These are phyloP conservation scores for Malthinus seriepunctatus DNA, from an alignment of 2,888 invertebrate species.

Conservation along the genomic window DNA sequence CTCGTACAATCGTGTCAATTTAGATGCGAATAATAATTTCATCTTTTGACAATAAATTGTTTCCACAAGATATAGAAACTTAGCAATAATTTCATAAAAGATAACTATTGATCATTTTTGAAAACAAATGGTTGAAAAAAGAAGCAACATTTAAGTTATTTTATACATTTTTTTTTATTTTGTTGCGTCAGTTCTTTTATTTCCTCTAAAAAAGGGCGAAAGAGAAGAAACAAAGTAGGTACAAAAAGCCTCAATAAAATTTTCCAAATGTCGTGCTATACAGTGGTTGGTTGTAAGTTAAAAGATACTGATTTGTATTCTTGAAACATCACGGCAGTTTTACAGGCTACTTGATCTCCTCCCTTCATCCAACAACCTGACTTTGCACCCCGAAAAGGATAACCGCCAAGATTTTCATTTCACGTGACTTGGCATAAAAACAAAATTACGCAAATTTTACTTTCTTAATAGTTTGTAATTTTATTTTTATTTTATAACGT, in stretches of 20 bases:
- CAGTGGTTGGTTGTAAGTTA: constrained; percentile 42
- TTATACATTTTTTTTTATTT: constrained; percentile 19
- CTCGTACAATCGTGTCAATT: too few species aligned
- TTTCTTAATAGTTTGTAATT: background rate
- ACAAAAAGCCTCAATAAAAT: constrained; percentile 47
- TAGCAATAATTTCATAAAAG: constrained; percentile 11
- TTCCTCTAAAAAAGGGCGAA: constrained; percentile 10
- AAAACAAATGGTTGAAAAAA: background rate
- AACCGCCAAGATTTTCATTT: constrained; percentile 24
- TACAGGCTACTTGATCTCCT: constrained; percentile 47
- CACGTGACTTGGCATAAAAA: constrained; percentile 30
- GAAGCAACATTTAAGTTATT: constrained; percentile 1
- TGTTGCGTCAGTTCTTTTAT: constrained; percentile 27
- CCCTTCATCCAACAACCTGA: constrained; percentile 25
- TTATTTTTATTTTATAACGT: constrained; percentile 1
- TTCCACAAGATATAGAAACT: too few species aligned
- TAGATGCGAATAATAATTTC: too few species aligned
- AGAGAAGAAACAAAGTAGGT: constrained; percentile 44
- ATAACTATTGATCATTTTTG: constrained; percentile 12
- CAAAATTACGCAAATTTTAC: constrained; percentile 8
- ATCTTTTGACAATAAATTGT: too few species aligned
- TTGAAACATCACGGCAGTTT: constrained; percentile 44
- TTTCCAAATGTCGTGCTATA: constrained; percentile 43
- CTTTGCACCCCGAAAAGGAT: constrained; percentile 29
- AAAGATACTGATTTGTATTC: constrained; percentile 49